phyloP scores from a whole-genome alignment of 2,113 vertebrate species.

The Mustela nigripes region DNA sequence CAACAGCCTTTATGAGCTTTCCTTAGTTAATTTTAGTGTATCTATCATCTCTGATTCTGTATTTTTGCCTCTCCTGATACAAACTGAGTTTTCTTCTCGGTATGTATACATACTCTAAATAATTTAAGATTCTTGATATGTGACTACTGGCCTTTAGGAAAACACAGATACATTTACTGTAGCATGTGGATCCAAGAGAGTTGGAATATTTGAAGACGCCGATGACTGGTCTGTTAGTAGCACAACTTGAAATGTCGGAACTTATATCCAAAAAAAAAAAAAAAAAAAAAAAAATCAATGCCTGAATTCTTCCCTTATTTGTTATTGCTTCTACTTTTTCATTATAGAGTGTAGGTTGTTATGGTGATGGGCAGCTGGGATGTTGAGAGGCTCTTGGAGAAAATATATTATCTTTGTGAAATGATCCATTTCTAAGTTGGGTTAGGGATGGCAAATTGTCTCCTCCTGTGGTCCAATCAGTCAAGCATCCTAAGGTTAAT shows the following conservation, averaged over 20 bases:
- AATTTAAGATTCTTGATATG: not conserved
- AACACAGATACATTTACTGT: not conserved
- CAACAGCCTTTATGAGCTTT: slow-evolving; percentile 18
- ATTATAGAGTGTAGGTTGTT: slow-evolving; percentile 63
- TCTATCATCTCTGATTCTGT: not conserved
- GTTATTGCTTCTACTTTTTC: slow-evolving; percentile 56
- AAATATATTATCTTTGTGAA: slow-evolving; percentile 58
- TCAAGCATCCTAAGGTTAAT: not conserved
- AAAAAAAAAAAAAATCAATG: not conserved
- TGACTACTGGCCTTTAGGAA: slow-evolving; percentile 25
- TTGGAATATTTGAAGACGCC: not conserved
- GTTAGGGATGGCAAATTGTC: not conserved
- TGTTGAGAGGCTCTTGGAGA: slow-evolving; percentile 54
- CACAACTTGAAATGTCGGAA: slow-evolving; percentile 63
- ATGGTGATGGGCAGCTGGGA: slow-evolving; percentile 55
- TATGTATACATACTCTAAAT: not conserved
- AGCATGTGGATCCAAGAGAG: slow-evolving; percentile 40
- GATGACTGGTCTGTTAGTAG: not conserved
- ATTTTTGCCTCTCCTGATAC: not conserved
- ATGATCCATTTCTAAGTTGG: slow-evolving; percentile 56
- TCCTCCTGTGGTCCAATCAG: not conserved
- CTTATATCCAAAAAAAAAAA: not conserved
- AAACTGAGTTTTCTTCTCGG: not conserved
- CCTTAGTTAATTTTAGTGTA: not conserved
- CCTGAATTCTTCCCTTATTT: slow-evolving; percentile 26